These are phyloP conservation scores for Steinernema carpocapsae DNA, from an alignment of 2,888 invertebrate species.

Conservation along the genomic window DNA sequence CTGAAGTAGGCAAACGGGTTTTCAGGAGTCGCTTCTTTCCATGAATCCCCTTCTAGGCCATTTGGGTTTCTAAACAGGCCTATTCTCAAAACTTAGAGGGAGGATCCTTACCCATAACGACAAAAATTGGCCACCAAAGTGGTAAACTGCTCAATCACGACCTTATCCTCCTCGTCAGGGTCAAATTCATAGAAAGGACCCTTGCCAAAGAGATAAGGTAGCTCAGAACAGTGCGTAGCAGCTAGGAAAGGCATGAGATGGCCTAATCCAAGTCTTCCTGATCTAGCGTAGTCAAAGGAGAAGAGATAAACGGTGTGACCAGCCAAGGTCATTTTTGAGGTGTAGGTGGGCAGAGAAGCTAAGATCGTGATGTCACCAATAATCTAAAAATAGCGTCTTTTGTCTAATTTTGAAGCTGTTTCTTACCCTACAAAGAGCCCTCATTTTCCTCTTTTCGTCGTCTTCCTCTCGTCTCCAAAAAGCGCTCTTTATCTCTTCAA, in stretches of 20 bases:
- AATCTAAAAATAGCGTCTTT: no score
- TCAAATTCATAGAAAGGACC: conserved; percentile 55
- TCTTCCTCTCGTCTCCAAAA: not conserved
- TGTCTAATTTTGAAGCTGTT: no score
- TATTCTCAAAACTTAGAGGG: not conserved
- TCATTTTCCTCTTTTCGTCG: not conserved
- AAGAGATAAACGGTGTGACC: conserved; percentile 48
- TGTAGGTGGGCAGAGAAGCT: not conserved
- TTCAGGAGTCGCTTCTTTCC: not conserved
- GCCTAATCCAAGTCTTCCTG: conserved; percentile 55
- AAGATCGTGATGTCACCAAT: conserved; percentile 1
- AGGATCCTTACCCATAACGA: conserved; percentile 61
- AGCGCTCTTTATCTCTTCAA: not conserved
- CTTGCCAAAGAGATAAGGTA: conserved; percentile 60
- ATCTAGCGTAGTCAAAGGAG: conserved; percentile 57
- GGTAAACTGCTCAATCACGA: conserved; percentile 55
- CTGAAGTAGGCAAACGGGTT: not conserved
- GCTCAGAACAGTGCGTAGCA: conserved; percentile 62
- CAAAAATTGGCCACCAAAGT: conserved; percentile 58
- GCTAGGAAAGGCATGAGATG: conserved; percentile 53
- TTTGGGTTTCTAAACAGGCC: not conserved
- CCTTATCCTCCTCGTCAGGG: conserved; percentile 54
- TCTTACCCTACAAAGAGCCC: no score
- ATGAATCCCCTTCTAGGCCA: not conserved
- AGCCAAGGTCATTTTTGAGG: not conserved